Conservation (phyloP, 2,797 vertebrate species). For the Hapalemur alaotrensis region DNA sequence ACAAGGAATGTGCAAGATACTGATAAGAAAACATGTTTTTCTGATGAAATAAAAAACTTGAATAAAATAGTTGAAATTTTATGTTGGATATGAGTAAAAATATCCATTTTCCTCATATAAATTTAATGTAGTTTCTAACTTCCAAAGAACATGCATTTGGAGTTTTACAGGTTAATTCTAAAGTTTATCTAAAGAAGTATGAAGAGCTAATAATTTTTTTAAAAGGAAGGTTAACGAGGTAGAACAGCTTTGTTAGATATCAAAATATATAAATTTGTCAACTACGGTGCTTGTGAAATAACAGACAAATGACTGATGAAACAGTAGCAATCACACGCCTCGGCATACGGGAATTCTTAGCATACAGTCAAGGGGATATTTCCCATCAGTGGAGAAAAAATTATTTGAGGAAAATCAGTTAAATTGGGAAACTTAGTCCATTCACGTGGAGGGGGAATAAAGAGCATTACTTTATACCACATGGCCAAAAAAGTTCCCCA, state of each 20-base stretch:
- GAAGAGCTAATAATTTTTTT: neutral
- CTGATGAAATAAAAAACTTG: neutral
- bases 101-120: neutral
- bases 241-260: neutral
- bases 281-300: neutral
- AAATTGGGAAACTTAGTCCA: neutral
- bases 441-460: neutral
- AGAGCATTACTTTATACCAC: neutral
- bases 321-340: neutral
- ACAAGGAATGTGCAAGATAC: neutral
- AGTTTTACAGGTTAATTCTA: neutral
- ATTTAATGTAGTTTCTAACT: neutral
- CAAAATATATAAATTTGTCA: neutral
- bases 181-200: neutral
- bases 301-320: neutral
- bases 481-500: neutral
- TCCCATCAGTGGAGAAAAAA: neutral
- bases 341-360: neutral
- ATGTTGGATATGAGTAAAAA: neutral
- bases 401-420: neutral
- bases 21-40: neutral
- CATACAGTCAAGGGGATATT: neutral
- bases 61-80: neutral
- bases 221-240: neutral
- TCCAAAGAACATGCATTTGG: neutral